Evolutionary conservation across 2,888 invertebrate genomes (phyloP), one percentile per base, ranked within the genome.

Genomic region (Odontocolon sp.): DNA sequence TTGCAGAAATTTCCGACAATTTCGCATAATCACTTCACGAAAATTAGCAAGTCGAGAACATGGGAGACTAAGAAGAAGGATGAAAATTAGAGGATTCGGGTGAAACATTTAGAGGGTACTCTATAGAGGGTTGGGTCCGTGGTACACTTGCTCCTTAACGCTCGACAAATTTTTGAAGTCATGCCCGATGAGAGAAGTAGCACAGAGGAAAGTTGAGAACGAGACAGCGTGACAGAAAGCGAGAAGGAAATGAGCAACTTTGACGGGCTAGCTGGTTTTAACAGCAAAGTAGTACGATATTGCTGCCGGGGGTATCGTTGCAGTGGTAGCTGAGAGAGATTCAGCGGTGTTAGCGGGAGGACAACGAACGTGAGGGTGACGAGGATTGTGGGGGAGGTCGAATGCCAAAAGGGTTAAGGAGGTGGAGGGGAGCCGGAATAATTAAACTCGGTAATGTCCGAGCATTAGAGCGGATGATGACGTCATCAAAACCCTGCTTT

Each of bases 381-480:
- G 42, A 45, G 36, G 67, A 18, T 56, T 36, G 16, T 26, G 21
- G 47, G 42, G 56, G 71, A 28, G 36, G 33, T 70, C 21, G 61
- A 57, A 78, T 75, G 59, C 52, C 40, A 61, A 71, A 72, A 81
- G 67, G 74, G 77, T 61, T 73, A 69, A 80, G 71, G 67, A 52
- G 71, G 67, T 52, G 76, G 45, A 26, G 50, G 70, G 76, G 79
- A 78, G 68, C 73, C 57, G 77, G 83, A 86, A 87, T 86, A 86
- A 87, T 87, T 87, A 85, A 85, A 87, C 81, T 78, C 75, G 70
- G 82, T 87, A 87, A 87, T 85, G 86, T 80, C 74, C 75, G 80
- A 81, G 80, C 84, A 85, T 87, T 87, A 86, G 83, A 83, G 82
- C 80, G 84, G 86, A 84, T 86, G 86, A 87, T 82, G 86, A 85